phyloP scores from a whole-genome alignment of 2,113 vertebrate genomes.

The Haemorhous mexicanus region DNA sequence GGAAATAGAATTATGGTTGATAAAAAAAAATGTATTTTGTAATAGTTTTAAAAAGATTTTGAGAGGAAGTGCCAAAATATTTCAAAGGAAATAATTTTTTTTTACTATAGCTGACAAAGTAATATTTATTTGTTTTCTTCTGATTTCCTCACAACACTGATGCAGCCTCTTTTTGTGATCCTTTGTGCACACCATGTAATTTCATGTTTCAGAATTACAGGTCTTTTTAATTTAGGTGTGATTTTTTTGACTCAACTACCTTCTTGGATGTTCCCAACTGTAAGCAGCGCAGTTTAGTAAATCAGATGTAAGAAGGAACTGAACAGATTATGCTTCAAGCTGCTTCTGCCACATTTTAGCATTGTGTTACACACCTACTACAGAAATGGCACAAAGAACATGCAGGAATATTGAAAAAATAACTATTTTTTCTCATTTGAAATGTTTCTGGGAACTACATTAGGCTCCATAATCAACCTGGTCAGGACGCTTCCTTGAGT shows the following conservation, averaged over 20 bases:
- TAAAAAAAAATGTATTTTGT: not conserved
- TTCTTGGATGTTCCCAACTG: not conserved
- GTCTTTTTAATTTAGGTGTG: not conserved
- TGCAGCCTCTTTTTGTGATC: not conserved
- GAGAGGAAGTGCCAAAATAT: not conserved
- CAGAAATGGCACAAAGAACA: not conserved
- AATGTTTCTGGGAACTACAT: not conserved
- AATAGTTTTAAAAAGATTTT: not conserved
- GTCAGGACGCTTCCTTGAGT: not conserved
- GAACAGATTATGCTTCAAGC: not conserved
- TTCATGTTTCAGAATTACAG: not conserved
- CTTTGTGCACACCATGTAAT: fast-evolving
- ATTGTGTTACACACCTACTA: not conserved
- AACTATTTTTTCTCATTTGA: not conserved
- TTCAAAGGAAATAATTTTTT: not conserved
- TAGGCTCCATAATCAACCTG: not conserved
- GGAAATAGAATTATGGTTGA: too few species aligned
- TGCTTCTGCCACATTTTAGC: not conserved
- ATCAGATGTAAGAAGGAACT: not conserved
- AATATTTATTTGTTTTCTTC: not conserved
- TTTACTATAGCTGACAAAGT: not conserved
- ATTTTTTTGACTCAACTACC: not conserved
- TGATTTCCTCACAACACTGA: not conserved
- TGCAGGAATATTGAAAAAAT: not conserved
- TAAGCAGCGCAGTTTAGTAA: not conserved